These are phyloP conservation scores for Cardinalis cardinalis DNA, from an alignment of 2,113 vertebrate species.

Conservation along the genomic window DNA sequence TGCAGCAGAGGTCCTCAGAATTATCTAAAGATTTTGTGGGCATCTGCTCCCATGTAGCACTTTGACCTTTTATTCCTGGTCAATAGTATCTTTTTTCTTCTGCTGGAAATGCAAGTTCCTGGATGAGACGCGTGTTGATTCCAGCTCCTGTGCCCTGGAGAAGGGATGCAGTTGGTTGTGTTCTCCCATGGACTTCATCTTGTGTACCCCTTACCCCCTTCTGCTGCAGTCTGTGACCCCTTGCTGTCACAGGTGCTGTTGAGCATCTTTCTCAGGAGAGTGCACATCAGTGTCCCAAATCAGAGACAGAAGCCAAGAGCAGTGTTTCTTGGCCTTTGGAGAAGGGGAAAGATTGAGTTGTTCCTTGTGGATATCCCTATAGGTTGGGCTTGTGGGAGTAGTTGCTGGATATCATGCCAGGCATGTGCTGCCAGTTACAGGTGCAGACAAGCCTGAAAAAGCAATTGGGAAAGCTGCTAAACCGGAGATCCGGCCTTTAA, in stretches of 20 bases:
- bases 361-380: background rate
- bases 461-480: background rate
- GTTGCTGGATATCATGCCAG: background rate
- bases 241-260: background rate
- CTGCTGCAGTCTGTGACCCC: background rate
- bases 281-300: background rate
- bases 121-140: background rate
- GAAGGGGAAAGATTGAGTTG: background rate
- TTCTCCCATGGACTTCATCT: background rate
- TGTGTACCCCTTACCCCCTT: background rate
- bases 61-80: background rate
- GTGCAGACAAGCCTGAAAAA: background rate
- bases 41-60: background rate
- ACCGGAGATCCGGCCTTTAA: background rate
- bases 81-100: background rate
- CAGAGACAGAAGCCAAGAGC: background rate
- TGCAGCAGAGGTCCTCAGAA: background rate
- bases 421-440: background rate
- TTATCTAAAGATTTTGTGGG: rapidly evolving
- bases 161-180: background rate
- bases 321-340: background rate
- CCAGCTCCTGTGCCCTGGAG: background rate
- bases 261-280: background rate
- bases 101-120: background rate
- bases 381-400: background rate